Evolutionary conservation across 2,113 vertebrate species (phyloP), one percentile per base, ranked within the genome.

Genomic region (Elanoides forficatus): DNA sequence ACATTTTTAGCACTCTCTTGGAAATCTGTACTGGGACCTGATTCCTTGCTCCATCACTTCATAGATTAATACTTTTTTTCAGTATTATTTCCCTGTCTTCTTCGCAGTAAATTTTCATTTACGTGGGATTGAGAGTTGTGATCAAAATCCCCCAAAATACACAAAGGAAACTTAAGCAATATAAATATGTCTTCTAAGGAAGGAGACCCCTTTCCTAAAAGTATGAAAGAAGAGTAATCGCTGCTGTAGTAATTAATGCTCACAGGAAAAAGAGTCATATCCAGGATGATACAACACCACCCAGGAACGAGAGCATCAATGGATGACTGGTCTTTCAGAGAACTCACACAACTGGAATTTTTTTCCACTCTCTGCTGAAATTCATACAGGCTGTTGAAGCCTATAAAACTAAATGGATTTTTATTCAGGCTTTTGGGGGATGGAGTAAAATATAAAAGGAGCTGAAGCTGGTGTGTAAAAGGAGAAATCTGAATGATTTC

Each of bases 401-500:
- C 40, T 68, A 56, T 88, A 86, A 81, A 94, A 66, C 20, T 42
- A 68, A 84, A 72, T 32, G 14, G 20, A 7, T 15, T 93, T 95
- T 91, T 81, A 63, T 25, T 81, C 43, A 63, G 62, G 58, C 6
- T 95, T 97, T 91, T 95, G 30, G 21, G 29, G 34, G 5, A 27
- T 32, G 20, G 40, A 85, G 10, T 62, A 58, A 88, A 92, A 78
- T 38, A 81, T 29, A 42, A 80, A 89, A 75, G 60, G 40, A 68
- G 13, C 23, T 26, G 56, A 80, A 75, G 38, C 38, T 66, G 42
- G 20, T 82, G 30, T 55, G n/a, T 71, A 58, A 93, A 89, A 89
- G 58, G 42, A 87, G 70, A 94, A 68, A 80, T 21, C 14, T 59
- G 86, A 78, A 85, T 91, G 58, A 50, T 93, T 97, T 89, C 50